phyloP scores from a whole-genome alignment of 2,113 vertebrate species.

The Periophthalmodon schlosseri region DNA sequence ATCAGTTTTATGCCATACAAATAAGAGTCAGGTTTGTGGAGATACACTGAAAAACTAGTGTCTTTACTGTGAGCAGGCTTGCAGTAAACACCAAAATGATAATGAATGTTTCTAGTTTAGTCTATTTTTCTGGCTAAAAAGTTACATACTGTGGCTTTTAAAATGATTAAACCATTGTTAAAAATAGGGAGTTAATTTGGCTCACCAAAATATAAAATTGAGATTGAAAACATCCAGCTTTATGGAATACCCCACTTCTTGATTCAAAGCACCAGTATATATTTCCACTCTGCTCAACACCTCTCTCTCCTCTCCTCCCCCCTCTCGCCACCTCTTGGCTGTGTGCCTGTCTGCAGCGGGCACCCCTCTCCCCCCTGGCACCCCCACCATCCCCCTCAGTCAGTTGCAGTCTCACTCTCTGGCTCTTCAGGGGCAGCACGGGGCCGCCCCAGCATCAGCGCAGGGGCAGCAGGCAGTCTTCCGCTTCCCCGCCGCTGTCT shows the following conservation, averaged over 20 bases:
- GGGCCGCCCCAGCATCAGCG: constrained; percentile 66
- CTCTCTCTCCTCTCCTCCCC: background rate
- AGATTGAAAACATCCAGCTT: background rate
- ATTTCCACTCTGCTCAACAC: background rate
- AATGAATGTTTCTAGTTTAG: too few species aligned
- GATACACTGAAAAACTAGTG: too few species aligned
- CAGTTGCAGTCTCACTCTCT: constrained; percentile 81
- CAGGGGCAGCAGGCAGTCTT: constrained; percentile 82
- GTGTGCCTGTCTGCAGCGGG: constrained; percentile 69
- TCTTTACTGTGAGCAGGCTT: too few species aligned
- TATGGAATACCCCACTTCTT: background rate
- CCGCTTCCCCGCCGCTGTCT: constrained; percentile 80
- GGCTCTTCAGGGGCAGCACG: constrained; percentile 78
- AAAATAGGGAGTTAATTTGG: too few species aligned
- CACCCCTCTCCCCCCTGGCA: constrained; percentile 78
- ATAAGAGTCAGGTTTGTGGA: too few species aligned
- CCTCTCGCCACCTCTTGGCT: constrained; percentile 1
- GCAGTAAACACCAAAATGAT: too few species aligned
- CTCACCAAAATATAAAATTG: background rate
- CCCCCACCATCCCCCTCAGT: constrained; percentile 80
- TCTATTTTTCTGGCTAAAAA: too few species aligned
- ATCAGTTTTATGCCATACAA: too few species aligned
- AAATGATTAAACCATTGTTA: too few species aligned
- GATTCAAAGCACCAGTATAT: background rate
- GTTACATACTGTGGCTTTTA: too few species aligned